These are phyloP conservation scores for Margarornis squamiger DNA, from an alignment of 2,797 vertebrate genomes.

Conservation along the genomic window DNA sequence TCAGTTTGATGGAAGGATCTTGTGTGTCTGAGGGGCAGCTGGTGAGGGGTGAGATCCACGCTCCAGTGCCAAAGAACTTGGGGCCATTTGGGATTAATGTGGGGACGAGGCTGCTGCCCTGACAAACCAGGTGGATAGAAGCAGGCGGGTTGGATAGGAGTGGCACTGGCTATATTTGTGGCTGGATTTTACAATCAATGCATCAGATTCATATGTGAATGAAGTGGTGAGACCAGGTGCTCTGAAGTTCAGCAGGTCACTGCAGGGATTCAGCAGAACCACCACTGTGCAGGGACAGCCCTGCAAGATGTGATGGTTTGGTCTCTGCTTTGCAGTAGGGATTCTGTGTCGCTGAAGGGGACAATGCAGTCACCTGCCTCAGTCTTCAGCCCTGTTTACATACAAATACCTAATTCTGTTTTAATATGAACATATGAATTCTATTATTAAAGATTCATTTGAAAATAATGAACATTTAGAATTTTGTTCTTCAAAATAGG, in stretches of 20 bases:
- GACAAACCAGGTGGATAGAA: fast-evolving
- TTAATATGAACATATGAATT: neutral
- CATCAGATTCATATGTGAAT: neutral
- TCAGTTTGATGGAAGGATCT: too few species aligned
- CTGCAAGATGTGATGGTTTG: fast-evolving
- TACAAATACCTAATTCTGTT: neutral
- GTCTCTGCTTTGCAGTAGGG: neutral
- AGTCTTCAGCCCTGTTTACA: neutral
- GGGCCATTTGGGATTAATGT: too few species aligned
- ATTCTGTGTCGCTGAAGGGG: neutral
- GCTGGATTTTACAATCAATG: fast-evolving
- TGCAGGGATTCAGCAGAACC: neutral
- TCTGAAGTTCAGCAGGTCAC: neutral
- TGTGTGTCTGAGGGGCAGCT: neutral
- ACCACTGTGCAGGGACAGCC: fast-evolving
- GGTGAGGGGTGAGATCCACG: neutral
- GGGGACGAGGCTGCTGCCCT: neutral
- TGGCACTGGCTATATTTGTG: neutral
- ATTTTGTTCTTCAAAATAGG: neutral
- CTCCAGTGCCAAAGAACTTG: fast-evolving
- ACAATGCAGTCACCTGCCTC: neutral
- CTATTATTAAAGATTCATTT: neutral
- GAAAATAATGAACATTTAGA: neutral
- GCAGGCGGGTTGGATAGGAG: fast-evolving
- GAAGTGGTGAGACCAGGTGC: too few species aligned